Conservation (phyloP, 2,797 vertebrate species). For the Phylloscopus collybita region DNA sequence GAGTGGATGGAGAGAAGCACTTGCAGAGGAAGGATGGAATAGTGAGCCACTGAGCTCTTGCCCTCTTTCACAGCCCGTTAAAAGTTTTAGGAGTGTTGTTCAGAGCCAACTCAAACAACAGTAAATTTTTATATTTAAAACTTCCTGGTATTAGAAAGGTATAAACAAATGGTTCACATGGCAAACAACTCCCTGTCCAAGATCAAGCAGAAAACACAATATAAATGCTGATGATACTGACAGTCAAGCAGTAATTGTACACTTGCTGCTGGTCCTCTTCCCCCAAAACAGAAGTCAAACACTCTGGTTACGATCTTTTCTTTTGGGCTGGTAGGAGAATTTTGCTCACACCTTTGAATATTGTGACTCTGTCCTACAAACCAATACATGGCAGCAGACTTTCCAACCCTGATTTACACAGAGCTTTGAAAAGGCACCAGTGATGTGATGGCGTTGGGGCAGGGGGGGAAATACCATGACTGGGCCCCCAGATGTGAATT, state of each 20-base stretch:
- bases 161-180: not conserved
- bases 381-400: fast-evolving
- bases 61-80: not conserved
- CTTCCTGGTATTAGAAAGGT: not conserved
- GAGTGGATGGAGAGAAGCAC: not conserved
- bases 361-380: not conserved
- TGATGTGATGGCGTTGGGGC: not conserved
- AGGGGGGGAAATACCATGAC: not conserved
- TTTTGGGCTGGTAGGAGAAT: not conserved
- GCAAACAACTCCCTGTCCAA: not conserved
- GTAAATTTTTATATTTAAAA: not conserved
- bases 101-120: not conserved
- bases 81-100: not conserved
- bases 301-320: not conserved
- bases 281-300: not conserved
- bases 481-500: not conserved
- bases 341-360: not conserved
- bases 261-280: not conserved
- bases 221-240: not conserved
- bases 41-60: not conserved
- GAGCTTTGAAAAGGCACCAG: not conserved
- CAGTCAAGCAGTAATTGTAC: not conserved
- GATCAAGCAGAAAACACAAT: not conserved
- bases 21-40: not conserved
- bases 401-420: not conserved